Percentiles rank a stretch among this genome's conserved stretches.
phyloP scores from a whole-genome alignment of 2,888 invertebrate species.

The Chymomyza fuscimana region DNA sequence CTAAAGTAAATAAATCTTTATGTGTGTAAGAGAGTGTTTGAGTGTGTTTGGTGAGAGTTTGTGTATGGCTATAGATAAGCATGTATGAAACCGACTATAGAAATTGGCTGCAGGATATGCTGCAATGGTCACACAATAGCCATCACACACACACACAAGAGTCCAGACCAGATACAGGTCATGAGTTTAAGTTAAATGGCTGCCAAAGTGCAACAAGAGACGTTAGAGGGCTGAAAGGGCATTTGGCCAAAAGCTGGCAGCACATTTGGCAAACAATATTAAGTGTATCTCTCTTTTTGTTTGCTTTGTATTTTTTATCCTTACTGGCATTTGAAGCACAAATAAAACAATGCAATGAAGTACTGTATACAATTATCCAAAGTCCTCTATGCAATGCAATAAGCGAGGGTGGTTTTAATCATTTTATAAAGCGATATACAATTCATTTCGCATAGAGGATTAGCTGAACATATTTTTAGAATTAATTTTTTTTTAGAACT shows the following conservation, averaged over 20 bases:
- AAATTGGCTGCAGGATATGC: slow-evolving; percentile 58
- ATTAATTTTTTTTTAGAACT: no score
- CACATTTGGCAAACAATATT: slow-evolving; percentile 60
- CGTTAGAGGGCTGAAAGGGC: slow-evolving; percentile 2
- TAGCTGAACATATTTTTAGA: no score
- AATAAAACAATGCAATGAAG: slow-evolving; percentile 44
- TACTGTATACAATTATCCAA: slow-evolving; percentile 27
- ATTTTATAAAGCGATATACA: no score
- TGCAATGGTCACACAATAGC: slow-evolving; percentile 4
- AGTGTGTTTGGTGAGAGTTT: slow-evolving; percentile 32
- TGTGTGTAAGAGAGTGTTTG: neutral
- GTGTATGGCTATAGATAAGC: slow-evolving; percentile 49
- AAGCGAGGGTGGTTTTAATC: slow-evolving; percentile 24
- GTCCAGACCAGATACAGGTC: slow-evolving; percentile 28
- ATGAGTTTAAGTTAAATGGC: slow-evolving; percentile 42
- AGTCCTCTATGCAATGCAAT: slow-evolving; percentile 3
- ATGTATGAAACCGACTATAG: slow-evolving; percentile 28
- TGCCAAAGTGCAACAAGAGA: slow-evolving; percentile 37
- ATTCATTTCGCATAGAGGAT: no score
- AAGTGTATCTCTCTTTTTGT: slow-evolving; percentile 49
- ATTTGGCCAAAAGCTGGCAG: slow-evolving; percentile 13
- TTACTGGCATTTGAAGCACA: slow-evolving; percentile 42
- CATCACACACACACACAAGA: neutral
- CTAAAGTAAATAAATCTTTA: slow-evolving; percentile 53
- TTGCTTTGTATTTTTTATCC: slow-evolving; percentile 44